Evolutionary conservation across 2,113 vertebrate genomes (phyloP), one percentile per base, ranked within the genome.

Genomic region (Cercopithecus mona): DNA sequence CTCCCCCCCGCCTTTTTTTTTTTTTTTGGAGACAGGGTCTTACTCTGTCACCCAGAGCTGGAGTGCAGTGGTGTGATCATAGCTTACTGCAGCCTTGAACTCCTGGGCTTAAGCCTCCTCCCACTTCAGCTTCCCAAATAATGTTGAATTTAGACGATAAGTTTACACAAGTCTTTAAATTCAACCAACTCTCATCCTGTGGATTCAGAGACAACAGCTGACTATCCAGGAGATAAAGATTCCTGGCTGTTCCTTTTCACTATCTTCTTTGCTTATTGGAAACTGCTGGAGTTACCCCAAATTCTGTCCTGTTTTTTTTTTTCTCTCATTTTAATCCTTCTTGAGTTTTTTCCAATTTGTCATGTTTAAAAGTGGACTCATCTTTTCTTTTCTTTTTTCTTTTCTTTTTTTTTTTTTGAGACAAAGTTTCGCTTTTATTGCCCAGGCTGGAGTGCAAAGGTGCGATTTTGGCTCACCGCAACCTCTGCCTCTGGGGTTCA

Each of bases 231-330:
- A 93, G 90, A 92, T 86, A 89, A 76, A 73, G 50, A 66, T 57
- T 79, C 57, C 25, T 57, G 50, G 7, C 20, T 57, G 16, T 59
- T 86, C 81, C 59, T 96, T 75, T 32, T 61, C 11, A 25, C 55
- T 10, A 14, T 73, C 61, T 86, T 89, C 68, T 86, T 18, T 50
- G 83, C n/a, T 18, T 66, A 73, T 38, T 5, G 27, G 79, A 59
- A 94, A 95, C 93, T 68, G 45, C 25, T 22, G 25, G 50, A 52
- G 30, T 75, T 38, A 80, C 23, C 8, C 22, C 86, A 80, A n/a
- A 7, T 75, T 89, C 79, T 87, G 23, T 55, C 75, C 35, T 75
- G 66, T 61, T 64, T 84, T 75, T 96, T 96, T 89, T 43, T 93
- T 13, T 64, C 27, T 87, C 72, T 89, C 4, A 17, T 94, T 83